Percentiles rank a stretch among this genome's conserved stretches.
Evolutionary conservation across 2,797 vertebrate genomes (phyloP).

Genomic region (Malurus leucopterus): DNA sequence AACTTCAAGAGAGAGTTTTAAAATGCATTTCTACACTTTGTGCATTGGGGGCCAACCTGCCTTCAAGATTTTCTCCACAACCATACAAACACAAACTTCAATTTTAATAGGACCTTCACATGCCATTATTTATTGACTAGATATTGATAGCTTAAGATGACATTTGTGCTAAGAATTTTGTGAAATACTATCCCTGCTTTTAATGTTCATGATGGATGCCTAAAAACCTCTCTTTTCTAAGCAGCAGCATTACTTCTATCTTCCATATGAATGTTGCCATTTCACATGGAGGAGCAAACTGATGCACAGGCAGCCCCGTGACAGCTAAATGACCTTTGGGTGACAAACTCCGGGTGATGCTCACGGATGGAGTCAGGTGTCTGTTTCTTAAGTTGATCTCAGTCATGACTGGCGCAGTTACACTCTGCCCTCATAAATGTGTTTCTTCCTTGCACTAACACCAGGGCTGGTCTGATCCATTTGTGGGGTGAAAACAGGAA

Average conservation of each 20-base stretch:
- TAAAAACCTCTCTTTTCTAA: neutral
- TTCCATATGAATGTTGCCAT: neutral
- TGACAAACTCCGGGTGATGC: neutral
- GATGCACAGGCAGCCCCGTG: fast-evolving
- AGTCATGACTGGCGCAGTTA: neutral
- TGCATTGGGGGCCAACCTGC: neutral
- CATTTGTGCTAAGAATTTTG: neutral
- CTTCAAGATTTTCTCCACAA: neutral
- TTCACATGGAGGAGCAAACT: neutral
- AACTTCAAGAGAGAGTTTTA: neutral
- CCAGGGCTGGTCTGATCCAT: neutral
- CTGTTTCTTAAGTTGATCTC: neutral
- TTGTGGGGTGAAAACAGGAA: fast-evolving
- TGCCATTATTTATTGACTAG: neutral
- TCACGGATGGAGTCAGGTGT: neutral
- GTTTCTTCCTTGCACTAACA: neutral
- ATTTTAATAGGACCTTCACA: neutral
- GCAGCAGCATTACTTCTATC: neutral
- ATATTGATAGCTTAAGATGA: neutral
- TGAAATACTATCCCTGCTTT: neutral
- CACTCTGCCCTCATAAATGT: neutral
- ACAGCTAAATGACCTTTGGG: neutral
- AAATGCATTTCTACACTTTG: neutral
- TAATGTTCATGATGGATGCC: fast-evolving
- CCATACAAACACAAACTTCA: neutral